A percentile compares a stretch with the other conserved stretches of the same genome.
Conservation (phyloP, 2,888 invertebrate species). For the Epistrophe eligans region DNA sequence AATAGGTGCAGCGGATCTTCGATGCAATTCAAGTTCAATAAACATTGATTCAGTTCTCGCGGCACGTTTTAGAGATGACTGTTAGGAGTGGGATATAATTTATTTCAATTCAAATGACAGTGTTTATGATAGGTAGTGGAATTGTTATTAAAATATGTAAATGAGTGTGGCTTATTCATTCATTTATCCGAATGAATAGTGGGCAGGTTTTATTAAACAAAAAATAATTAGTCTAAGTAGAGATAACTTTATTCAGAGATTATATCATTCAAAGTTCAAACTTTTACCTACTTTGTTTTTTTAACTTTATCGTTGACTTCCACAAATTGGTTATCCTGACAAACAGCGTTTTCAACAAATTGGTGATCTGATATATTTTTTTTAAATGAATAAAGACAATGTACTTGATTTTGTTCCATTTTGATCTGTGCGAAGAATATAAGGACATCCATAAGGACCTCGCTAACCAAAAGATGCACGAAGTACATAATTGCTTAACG, state of each 20-base stretch:
- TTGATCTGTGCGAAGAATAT: no score
- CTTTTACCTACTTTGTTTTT: no score
- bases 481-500: no score
- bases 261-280: background rate
- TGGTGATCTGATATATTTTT: no score
- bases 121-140: background rate
- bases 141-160: slow-evolving; percentile 1
- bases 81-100: slow-evolving; percentile 21
- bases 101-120: slow-evolving; percentile 30
- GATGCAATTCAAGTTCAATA: slow-evolving; percentile 45
- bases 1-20: slow-evolving; percentile 31
- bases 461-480: no score
- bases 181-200: background rate
- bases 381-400: no score
- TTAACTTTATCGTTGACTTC: no score
- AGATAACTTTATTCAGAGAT: background rate
- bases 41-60: slow-evolving; percentile 30
- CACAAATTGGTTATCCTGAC: no score
- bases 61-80: slow-evolving; percentile 1
- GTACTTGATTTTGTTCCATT: no score
- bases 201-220: background rate
- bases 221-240: background rate
- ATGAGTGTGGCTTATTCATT: background rate
- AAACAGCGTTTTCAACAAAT: no score
- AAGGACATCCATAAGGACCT: no score